Conservation (phyloP, 2,113 vertebrate genomes). For the Opisthocomus hoazin region DNA sequence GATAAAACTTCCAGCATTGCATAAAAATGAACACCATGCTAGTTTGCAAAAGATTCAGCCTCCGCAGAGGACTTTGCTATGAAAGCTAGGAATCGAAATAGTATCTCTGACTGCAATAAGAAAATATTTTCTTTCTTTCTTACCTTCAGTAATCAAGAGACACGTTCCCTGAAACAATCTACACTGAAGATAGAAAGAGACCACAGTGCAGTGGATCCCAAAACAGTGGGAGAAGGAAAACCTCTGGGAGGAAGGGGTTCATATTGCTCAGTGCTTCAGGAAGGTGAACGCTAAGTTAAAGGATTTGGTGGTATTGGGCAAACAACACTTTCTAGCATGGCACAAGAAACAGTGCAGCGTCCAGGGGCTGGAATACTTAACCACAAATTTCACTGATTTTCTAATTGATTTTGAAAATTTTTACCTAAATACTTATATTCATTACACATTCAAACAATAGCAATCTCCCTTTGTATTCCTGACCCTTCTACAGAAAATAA, state of each 20-base stretch:
- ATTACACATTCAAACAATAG: neutral
- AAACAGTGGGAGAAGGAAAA: neutral
- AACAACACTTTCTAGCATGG: rapidly evolving
- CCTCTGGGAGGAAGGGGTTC: neutral
- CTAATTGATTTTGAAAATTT: neutral
- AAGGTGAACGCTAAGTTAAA: neutral
- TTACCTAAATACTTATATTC: neutral
- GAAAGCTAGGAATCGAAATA: neutral
- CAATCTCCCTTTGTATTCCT: neutral
- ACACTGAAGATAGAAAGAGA: neutral
- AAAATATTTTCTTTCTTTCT: neutral
- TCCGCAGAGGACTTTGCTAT: neutral
- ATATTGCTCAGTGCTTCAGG: neutral
- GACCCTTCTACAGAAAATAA: neutral
- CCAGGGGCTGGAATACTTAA: rapidly evolving
- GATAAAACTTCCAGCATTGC: neutral
- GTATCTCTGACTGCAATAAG: neutral
- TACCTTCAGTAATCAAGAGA: neutral
- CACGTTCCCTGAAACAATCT: neutral
- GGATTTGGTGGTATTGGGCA: neutral
- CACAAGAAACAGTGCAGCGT: neutral
- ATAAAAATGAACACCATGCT: neutral
- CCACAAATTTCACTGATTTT: neutral
- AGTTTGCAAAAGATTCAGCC: neutral
- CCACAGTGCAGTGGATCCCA: neutral